Percentiles rank a stretch among this genome's conserved stretches.
Evolutionary conservation across 2,797 vertebrate species (phyloP).

Genomic region (Antrozous pallidus): DNA sequence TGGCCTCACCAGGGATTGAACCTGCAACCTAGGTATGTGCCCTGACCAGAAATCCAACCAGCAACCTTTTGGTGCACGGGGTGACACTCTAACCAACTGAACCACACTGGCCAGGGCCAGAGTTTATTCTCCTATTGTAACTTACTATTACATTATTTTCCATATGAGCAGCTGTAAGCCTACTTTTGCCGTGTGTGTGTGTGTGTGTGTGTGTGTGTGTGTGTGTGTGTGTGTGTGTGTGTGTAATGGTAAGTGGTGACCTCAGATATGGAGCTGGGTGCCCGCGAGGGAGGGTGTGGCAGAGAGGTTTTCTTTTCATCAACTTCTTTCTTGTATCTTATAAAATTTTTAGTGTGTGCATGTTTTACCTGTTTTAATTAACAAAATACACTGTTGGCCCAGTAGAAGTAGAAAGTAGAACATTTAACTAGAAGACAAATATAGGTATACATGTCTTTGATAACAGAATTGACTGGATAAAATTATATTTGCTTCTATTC

Average conservation of each 20-base stretch:
- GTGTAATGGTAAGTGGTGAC: background rate
- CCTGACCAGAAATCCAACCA: background rate
- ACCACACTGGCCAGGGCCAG: background rate
- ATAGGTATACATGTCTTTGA: background rate
- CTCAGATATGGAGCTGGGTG: background rate
- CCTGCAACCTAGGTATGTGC: background rate
- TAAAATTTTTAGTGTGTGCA: background rate
- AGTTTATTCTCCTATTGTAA: background rate
- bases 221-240: background rate
- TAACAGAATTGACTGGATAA: conserved; percentile 24
- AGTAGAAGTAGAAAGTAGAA: conserved; percentile 12
- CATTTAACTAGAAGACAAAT: background rate
- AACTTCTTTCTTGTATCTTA: background rate
- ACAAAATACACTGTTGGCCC: background rate
- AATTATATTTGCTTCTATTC: background rate
- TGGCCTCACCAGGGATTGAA: background rate
- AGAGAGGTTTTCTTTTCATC: background rate
- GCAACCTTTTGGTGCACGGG: background rate
- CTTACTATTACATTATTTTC: background rate
- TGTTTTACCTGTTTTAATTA: conserved; percentile 40
- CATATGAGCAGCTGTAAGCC: background rate
- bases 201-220: background rate
- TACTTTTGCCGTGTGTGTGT: background rate
- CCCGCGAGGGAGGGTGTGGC: background rate
- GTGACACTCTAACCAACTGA: background rate